phyloP scores from a whole-genome alignment of 2,797 vertebrate genomes.

The Ctenochaetus hawaiiensis region DNA sequence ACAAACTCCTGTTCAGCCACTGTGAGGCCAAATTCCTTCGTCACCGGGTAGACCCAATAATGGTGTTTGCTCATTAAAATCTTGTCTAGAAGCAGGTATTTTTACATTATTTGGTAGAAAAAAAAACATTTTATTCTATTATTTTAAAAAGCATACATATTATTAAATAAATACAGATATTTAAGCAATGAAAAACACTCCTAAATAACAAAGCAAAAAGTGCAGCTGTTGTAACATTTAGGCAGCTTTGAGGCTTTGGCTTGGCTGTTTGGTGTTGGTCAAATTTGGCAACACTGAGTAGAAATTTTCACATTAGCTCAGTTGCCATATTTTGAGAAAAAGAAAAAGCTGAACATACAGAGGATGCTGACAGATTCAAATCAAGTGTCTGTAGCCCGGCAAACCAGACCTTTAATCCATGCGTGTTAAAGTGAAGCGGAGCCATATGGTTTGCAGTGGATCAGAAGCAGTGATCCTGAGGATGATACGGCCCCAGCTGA shows the following conservation, averaged over 20 bases:
- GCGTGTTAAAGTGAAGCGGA: slow-evolving; percentile 62
- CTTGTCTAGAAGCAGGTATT: too few relatives aligned
- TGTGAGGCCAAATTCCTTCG: too few relatives aligned
- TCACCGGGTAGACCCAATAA: background rate
- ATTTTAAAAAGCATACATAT: background rate
- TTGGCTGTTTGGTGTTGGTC: background rate
- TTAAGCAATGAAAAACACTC: too few relatives aligned
- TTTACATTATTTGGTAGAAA: too few relatives aligned
- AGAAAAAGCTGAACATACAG: background rate
- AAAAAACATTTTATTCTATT: too few relatives aligned
- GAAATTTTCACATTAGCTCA: background rate
- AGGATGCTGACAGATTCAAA: slow-evolving; percentile 32
- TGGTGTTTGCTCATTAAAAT: background rate
- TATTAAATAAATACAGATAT: too few relatives aligned
- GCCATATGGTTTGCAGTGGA: slow-evolving; percentile 72
- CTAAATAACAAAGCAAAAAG: too few relatives aligned
- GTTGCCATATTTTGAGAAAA: slow-evolving; percentile 1
- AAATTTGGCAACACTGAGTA: background rate
- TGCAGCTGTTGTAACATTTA: too few relatives aligned
- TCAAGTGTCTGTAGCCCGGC: background rate
- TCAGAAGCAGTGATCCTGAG: slow-evolving; percentile 72
- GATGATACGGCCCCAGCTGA: slow-evolving; percentile 66
- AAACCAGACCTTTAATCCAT: slow-evolving; percentile 63
- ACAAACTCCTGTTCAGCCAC: too few relatives aligned
- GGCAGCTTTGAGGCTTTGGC: background rate